Evolutionary conservation across 2,797 vertebrate species (phyloP).

Genomic region (Mormyrops attenuatus): DNA sequence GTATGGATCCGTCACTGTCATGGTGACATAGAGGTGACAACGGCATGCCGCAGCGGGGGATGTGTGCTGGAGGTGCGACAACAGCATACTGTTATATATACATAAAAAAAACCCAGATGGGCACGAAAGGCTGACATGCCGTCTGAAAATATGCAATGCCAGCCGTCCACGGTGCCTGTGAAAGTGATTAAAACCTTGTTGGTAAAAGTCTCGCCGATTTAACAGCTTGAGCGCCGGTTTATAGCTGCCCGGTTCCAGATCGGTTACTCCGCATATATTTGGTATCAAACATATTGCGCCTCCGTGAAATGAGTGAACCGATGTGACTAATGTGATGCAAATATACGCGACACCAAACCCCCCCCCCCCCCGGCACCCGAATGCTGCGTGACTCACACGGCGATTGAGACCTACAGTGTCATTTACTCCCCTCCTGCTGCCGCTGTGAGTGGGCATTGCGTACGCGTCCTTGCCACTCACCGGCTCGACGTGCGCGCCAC

Average conservation of each 20-base stretch:
- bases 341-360: not conserved
- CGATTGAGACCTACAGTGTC: not conserved
- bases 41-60: not conserved
- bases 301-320: not conserved
- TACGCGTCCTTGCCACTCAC: not conserved
- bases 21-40: not conserved
- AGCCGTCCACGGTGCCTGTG: not conserved
- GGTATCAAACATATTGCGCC: not conserved
- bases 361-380: not conserved
- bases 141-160: not conserved
- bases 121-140: not conserved
- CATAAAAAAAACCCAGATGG: not conserved
- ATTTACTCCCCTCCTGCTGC: not conserved
- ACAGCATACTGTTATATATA: not conserved
- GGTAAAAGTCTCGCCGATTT: not conserved
- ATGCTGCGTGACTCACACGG: not conserved
- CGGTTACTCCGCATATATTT: not conserved
- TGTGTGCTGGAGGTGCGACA: not conserved
- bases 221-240: not conserved
- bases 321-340: not conserved
- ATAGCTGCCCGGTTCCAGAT: not conserved
- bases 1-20: not conserved
- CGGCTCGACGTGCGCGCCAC: not conserved
- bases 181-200: not conserved
- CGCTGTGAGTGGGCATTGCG: not conserved